A percentile compares a stretch with the other conserved stretches of the same genome.
These are phyloP conservation scores for Poecilia latipinna DNA, from an alignment of 2,113 vertebrate genomes.

Conservation along the genomic window DNA sequence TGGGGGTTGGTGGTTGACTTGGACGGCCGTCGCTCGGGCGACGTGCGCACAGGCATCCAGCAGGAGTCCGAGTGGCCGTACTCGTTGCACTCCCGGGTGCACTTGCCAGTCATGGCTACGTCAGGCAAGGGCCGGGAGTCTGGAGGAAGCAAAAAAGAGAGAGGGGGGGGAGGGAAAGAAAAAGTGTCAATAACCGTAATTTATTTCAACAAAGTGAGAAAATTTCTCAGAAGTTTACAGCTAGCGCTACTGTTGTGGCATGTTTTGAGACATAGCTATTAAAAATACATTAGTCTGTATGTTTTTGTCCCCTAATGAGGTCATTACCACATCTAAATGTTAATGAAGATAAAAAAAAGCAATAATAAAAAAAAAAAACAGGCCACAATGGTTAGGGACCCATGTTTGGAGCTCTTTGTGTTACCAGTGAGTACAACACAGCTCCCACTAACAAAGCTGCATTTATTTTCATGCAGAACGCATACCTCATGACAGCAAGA, in stretches of 20 bases:
- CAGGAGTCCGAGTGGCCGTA: slow-evolving; percentile 99
- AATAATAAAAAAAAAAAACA: slow-evolving; percentile 31
- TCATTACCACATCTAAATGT: slow-evolving; percentile 60
- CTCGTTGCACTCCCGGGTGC: slow-evolving; percentile 97
- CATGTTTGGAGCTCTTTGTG: slow-evolving; percentile 25
- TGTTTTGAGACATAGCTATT: slow-evolving; percentile 60
- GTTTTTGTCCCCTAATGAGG: slow-evolving; percentile 41
- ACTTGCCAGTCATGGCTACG: slow-evolving; percentile 99
- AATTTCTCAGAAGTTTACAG: slow-evolving; percentile 22
- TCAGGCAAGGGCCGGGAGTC: slow-evolving; percentile 99
- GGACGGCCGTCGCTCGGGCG: slow-evolving; percentile 91
- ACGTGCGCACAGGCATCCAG: slow-evolving; percentile 99
- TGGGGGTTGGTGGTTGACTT: slow-evolving; percentile 82
- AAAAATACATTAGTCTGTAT: slow-evolving; percentile 51
- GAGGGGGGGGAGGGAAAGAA: not conserved
- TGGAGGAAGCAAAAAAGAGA: slow-evolving; percentile 70
- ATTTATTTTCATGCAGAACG: slow-evolving; percentile 73
- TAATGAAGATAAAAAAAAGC: slow-evolving; percentile 44
- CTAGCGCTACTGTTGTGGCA: slow-evolving; percentile 57
- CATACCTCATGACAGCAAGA: slow-evolving; percentile 72
- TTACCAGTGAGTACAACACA: slow-evolving; percentile 32
- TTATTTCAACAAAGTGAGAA: slow-evolving; percentile 30
- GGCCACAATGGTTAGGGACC: slow-evolving; percentile 41
- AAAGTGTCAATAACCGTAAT: slow-evolving; percentile 40
- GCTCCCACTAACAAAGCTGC: slow-evolving; percentile 32